A percentile compares a stretch with the other conserved stretches of the same genome.
Evolutionary conservation across 2,888 invertebrate genomes (phyloP).

Genomic region (Amiota mariae): DNA sequence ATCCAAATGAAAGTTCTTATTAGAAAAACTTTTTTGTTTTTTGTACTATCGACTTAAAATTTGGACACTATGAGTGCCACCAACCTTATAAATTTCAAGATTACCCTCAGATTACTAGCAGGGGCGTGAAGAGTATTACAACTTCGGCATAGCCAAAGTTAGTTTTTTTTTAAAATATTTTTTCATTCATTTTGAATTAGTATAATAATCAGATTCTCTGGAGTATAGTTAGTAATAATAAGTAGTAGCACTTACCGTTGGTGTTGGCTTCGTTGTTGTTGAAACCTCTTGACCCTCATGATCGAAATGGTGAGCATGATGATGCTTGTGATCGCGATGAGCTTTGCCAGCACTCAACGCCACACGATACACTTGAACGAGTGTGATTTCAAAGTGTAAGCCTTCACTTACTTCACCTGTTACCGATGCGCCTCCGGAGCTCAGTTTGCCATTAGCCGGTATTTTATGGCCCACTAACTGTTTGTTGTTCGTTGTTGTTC

Average conservation of each 20-base stretch:
- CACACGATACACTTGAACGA: constrained; percentile 86
- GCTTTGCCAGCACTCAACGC: constrained; percentile 90
- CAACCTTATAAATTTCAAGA: too few species aligned
- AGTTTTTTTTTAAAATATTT: too few species aligned
- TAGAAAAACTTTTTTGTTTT: too few species aligned
- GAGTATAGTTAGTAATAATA: too few species aligned
- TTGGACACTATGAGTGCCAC: too few species aligned
- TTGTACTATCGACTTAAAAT: too few species aligned
- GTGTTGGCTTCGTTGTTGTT: constrained; percentile 76
- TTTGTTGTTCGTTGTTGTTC: constrained; percentile 1
- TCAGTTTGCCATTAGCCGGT: constrained; percentile 83
- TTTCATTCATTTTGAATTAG: too few species aligned
- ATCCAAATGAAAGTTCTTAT: too few species aligned
- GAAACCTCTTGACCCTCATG: constrained; percentile 82
- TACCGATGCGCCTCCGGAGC: constrained; percentile 77
- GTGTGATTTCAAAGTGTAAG: constrained; percentile 80
- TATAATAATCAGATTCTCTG: too few species aligned
- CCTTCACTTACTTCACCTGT: constrained; percentile 70
- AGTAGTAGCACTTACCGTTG: constrained; percentile 65
- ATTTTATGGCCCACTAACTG: constrained; percentile 86
- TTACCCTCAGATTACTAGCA: too few species aligned
- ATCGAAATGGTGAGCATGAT: constrained; percentile 86
- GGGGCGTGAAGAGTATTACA: too few species aligned
- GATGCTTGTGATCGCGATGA: constrained; percentile 90
- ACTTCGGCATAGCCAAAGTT: too few species aligned